Conservation (phyloP, 2,888 invertebrate species). For the Cosmia pyralina region DNA sequence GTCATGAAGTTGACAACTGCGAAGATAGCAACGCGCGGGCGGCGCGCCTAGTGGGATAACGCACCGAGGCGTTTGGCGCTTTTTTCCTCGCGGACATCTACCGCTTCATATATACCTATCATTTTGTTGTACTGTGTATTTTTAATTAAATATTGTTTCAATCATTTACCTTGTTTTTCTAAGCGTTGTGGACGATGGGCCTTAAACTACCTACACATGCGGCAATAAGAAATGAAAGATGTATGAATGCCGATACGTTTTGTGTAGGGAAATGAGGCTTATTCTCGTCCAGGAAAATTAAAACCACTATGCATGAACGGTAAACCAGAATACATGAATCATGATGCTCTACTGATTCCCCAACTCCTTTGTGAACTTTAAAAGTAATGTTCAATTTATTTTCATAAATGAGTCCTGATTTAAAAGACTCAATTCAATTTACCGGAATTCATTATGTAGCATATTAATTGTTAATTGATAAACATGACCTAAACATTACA, state of each 20-base stretch:
- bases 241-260: not conserved
- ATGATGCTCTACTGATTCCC: not conserved
- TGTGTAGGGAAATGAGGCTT: not conserved
- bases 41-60: no score
- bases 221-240: not conserved
- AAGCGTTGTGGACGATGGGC: no score
- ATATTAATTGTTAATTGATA: not conserved
- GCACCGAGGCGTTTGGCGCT: no score
- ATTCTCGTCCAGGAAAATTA: conserved; percentile 19
- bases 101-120: no score
- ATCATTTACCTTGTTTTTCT: no score
- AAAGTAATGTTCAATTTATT: not conserved
- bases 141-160: no score
- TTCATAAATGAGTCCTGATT: not conserved
- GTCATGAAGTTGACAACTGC: no score
- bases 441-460: not conserved
- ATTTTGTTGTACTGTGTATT: no score
- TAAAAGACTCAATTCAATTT: not conserved
- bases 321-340: not conserved
- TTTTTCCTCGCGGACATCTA: no score
- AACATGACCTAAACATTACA: not conserved
- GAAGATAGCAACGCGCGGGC: no score
- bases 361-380: not conserved
- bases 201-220: no score
- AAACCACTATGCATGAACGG: conserved; percentile 26